Evolutionary conservation across 2,113 vertebrate genomes (phyloP), one percentile per base, ranked within the genome.

Genomic region (Caranx ignobilis): DNA sequence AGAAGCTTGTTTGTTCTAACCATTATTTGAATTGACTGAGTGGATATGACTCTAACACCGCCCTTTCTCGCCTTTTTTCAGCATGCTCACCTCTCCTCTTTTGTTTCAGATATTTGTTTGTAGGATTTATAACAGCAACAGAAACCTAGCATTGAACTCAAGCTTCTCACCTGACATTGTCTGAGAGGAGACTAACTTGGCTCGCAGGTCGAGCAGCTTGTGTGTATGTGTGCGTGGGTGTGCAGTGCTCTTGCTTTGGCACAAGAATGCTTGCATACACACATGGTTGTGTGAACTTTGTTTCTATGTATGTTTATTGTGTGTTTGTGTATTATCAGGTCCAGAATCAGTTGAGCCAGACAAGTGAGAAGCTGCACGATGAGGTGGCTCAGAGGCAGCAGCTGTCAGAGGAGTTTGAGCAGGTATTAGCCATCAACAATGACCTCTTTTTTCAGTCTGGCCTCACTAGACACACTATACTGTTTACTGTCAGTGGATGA

Each of bases 341-440:
- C 61, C 94, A 95, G 77, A 90, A 65, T 0, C 90, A 97, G 92
- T 91, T 97, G 87, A 95, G 93, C 75, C 92, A 87, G 88, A 96
- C 92, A 0, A 85, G 95, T 68, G 90, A 71, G 1, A 85, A 94
- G 65, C 91, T 96, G 39, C 94, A 94, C 6, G 89, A 77, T 1
- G 96, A 97, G 89, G 94, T 91, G 55, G 75, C 34, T 2, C 92
- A 90, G 84, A 92, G 94, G 77, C 94, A 95, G 81, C 93, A 96
- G 88, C 94, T 98, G 43, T 86, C 77, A 0, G 87, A 86, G 0
- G 96, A 97, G 88, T 94, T 96, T 78, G 94, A 97, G 77, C 95
- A 97, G 95, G 97, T 98, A 62, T 63, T 37, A 4, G 39, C 34
- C 19, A 6, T 48, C 0, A 6, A 3, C 41, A 11, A 2, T 54